Conservation (phyloP, 2,797 vertebrate genomes). For the Poeciliopsis gracilis region DNA sequence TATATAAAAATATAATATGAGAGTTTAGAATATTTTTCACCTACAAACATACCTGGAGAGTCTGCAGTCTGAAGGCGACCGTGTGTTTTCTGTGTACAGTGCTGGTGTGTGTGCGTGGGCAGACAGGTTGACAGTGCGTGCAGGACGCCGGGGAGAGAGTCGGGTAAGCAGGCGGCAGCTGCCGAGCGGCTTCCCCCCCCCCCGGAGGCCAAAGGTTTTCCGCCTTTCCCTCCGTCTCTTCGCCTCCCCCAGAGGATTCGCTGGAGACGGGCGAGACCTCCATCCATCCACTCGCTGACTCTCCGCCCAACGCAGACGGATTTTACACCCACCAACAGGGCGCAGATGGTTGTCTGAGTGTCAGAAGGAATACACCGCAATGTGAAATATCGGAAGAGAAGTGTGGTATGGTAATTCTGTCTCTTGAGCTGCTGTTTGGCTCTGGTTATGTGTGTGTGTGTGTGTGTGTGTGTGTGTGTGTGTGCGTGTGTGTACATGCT, state of each 20-base stretch:
- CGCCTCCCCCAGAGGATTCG: constrained; percentile 43
- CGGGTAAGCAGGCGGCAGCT: constrained; percentile 54
- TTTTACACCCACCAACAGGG: constrained; percentile 44
- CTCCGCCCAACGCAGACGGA: constrained; percentile 19
- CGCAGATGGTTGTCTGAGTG: constrained; percentile 56
- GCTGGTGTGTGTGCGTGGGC: constrained; percentile 22
- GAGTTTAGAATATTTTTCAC: constrained; percentile 8
- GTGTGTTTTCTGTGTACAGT: constrained; percentile 14
- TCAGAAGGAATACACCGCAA: constrained; percentile 53
- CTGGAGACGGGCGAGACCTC: constrained; percentile 49
- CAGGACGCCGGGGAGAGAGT: constrained; percentile 37
- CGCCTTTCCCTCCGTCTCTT: constrained; percentile 30
- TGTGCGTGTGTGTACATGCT: background rate
- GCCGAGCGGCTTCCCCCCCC: constrained; percentile 51
- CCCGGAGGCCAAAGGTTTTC: constrained; percentile 53
- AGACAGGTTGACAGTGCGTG: constrained; percentile 61
- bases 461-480: background rate
- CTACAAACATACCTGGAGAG: background rate
- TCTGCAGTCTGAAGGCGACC: constrained; percentile 7
- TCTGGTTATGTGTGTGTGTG: constrained; percentile 3
- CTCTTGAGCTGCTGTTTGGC: constrained; percentile 48
- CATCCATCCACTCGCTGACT: constrained; percentile 19
- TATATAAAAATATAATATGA: constrained; percentile 4
- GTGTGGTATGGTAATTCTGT: constrained; percentile 60
- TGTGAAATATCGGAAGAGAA: constrained; percentile 61